Conservation (phyloP, 2,113 vertebrate genomes). For the Chaetura pelagica region DNA sequence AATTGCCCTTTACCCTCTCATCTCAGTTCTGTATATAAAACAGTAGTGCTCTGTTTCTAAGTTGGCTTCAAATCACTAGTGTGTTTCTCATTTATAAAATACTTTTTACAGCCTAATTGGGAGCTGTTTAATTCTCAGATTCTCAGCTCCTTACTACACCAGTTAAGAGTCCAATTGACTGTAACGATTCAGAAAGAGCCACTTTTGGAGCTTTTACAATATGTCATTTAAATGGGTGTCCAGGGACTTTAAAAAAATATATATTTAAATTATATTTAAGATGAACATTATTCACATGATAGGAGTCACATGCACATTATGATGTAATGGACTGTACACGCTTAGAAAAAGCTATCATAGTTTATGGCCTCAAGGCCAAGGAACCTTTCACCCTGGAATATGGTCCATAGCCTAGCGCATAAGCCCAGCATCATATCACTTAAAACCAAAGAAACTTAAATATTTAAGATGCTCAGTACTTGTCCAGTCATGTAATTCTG, state of each 20-base stretch:
- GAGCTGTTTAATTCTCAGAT: conserved; percentile 63
- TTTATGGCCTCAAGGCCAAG: background rate
- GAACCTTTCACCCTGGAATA: background rate
- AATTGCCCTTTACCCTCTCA: conserved; percentile 8
- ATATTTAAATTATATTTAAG: conserved; percentile 28
- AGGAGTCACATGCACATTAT: background rate
- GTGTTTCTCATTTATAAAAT: conserved; percentile 58
- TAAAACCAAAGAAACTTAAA: background rate
- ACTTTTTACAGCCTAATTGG: conserved; percentile 64
- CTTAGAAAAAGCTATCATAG: background rate
- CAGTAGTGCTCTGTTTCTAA: conserved; percentile 54
- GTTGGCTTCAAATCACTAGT: conserved; percentile 35
- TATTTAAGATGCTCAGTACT: background rate
- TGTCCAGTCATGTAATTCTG: background rate
- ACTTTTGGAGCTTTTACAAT: conserved; percentile 21
- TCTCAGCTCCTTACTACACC: conserved; percentile 28
- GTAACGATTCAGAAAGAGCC: conserved; percentile 24
- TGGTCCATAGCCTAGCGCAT: background rate
- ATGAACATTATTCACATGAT: conserved; percentile 25
- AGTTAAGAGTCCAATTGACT: conserved; percentile 53
- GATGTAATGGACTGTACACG: background rate
- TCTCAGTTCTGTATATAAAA: background rate
- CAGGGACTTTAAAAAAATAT: background rate
- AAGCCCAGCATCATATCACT: background rate
- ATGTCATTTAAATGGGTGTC: conserved; percentile 18